phyloP scores from a whole-genome alignment of 2,797 vertebrate genomes.

The Masticophis lateralis region DNA sequence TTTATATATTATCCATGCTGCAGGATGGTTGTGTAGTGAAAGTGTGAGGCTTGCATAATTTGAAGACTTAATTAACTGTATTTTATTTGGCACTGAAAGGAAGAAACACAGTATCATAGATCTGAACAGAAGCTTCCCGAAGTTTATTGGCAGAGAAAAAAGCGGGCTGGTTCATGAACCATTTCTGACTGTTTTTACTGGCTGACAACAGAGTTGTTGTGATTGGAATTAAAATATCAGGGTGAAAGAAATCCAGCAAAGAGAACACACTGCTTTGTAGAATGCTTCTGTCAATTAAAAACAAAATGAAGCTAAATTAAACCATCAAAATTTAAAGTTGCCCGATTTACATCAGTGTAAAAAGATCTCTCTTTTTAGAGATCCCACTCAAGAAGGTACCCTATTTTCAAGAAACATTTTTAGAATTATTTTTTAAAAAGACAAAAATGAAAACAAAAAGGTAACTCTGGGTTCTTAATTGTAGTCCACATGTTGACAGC shows the following conservation, averaged over 20 bases:
- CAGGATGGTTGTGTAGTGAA: slow-evolving; percentile 39
- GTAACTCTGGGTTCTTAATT: background rate
- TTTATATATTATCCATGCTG: slow-evolving; percentile 32
- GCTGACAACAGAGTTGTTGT: slow-evolving; percentile 19
- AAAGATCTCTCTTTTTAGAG: no score
- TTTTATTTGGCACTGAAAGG: slow-evolving; percentile 64
- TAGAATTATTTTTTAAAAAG: background rate
- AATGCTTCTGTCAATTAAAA: background rate
- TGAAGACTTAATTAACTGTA: slow-evolving; percentile 65
- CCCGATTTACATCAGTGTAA: no score
- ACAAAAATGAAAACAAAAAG: background rate
- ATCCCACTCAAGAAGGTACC: background rate
- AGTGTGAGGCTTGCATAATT: slow-evolving; percentile 40
- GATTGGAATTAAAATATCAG: slow-evolving; percentile 35
- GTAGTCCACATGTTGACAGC: background rate
- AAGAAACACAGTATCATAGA: slow-evolving; percentile 60
- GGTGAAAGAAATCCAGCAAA: background rate
- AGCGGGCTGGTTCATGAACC: background rate
- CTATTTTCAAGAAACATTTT: background rate
- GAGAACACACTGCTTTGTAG: background rate
- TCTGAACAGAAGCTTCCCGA: slow-evolving; percentile 55
- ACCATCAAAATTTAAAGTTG: background rate
- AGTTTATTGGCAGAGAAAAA: slow-evolving; percentile 52
- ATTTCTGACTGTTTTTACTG: slow-evolving; percentile 40
- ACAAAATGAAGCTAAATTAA: background rate